Conservation (phyloP, 2,888 invertebrate species). For the Oegoconia quadripuncta region DNA sequence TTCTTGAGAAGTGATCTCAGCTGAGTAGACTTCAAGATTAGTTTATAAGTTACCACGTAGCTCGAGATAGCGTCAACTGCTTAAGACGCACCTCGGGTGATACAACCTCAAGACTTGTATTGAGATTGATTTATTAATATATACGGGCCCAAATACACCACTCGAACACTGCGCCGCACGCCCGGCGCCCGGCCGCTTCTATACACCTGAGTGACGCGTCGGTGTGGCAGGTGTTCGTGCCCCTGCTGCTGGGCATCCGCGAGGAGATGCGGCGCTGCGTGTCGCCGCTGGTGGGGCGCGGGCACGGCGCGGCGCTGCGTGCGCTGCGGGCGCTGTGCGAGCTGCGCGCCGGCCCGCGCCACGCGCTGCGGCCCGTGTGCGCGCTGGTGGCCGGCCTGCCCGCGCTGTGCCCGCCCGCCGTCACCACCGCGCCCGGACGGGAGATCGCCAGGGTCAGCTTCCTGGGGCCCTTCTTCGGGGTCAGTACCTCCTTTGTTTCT, state of each 20-base stretch:
- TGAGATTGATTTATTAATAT: no score
- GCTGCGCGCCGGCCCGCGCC: constrained; percentile 83
- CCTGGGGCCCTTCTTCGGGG: constrained; percentile 94
- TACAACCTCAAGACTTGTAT: no score
- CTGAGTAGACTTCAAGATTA: no score
- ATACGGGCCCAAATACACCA: no score
- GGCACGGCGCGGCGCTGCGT: constrained; percentile 84
- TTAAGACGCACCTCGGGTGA: no score
- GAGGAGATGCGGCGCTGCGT: constrained; percentile 84
- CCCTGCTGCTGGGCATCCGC: constrained; percentile 63
- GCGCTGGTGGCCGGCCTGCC: constrained; percentile 60
- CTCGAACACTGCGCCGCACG: no score
- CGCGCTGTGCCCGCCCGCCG: constrained; percentile 84
- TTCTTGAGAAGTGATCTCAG: no score
- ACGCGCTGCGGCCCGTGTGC: constrained; percentile 85
- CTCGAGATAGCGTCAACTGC: no score
- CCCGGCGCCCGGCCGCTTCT: no score
- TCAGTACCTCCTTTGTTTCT: constrained; percentile 53
- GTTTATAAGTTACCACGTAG: no score
- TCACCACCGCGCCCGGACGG: constrained; percentile 88
- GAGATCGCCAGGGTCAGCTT: constrained; percentile 92
- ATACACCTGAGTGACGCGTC: no score
- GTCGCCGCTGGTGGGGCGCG: constrained; percentile 82
- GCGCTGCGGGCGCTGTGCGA: constrained; percentile 90
- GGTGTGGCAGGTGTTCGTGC: constrained; percentile 63